Evolutionary conservation across 2,888 invertebrate genomes (phyloP), one percentile per base, ranked within the genome.

Genomic region (Micoletzkya japonica): DNA sequence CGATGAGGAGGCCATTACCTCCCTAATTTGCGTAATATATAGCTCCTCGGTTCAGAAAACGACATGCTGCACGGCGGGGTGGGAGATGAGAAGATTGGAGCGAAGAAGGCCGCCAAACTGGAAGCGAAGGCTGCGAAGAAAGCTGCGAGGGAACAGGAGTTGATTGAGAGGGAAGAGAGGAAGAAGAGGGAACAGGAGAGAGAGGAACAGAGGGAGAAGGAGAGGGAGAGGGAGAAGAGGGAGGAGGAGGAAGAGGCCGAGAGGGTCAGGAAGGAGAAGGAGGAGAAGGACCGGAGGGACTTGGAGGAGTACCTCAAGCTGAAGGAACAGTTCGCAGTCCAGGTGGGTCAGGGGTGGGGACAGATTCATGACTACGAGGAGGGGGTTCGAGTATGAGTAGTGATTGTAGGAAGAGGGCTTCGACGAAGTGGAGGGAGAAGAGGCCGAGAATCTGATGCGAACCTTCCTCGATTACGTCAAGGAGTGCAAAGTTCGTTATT

Each of bases 301-400:
- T 73, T 76, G 39, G 85, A 85, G 64, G 85, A 86, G 69, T 85
- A 85, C 70, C 67, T 82, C 58, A 78, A 84, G 81, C 54, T 85
- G 76, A 85, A 85, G 77, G 82, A 76, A 7, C 72, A 78, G 6
- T 85, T 85, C 70, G 76, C 76, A 7, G 79, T 85, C 14, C 81
- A 82, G 67, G 66, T 66, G 4, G 26, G 66, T n/a, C n/a, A n/a
- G n/a, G n/a, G n/a, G n/a, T n/a, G n/a, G n/a, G n/a, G n/a, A n/a
- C n/a, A n/a, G n/a, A n/a, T n/a, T n/a, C n/a, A n/a, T n/a, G n/a
- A n/a, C n/a, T n/a, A n/a, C n/a, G n/a, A n/a, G n/a, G n/a, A n/a
- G n/a, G n/a, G n/a, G n/a, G n/a, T n/a, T n/a, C n/a, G n/a, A n/a
- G n/a, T n/a, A n/a, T n/a, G n/a, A n/a, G n/a, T n/a, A n/a, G n/a